phyloP scores from a whole-genome alignment of 2,888 invertebrate genomes.

The Allophyes oxyacanthae region DNA sequence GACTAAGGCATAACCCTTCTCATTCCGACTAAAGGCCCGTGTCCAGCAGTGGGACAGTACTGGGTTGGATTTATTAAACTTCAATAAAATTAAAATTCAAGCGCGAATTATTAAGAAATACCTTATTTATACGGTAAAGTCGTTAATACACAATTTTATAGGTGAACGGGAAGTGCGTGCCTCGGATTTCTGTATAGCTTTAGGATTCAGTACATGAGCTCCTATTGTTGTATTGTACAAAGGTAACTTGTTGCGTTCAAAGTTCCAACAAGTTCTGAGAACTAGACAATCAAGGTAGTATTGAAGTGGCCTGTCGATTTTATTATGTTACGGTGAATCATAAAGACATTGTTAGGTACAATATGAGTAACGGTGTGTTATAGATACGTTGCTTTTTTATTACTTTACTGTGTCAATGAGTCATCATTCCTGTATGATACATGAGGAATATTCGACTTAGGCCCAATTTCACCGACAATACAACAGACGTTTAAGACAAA shows the following conservation, averaged over 20 bases:
- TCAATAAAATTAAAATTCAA: neutral
- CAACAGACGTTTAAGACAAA: too few species aligned
- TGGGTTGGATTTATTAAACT: too few species aligned
- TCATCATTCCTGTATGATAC: too few species aligned
- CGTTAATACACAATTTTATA: conserved; percentile 20
- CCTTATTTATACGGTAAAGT: conserved; percentile 1
- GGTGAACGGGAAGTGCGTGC: conserved; percentile 35
- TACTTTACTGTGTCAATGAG: too few species aligned
- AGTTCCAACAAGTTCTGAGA: conserved; percentile 28
- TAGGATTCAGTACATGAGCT: conserved; percentile 37
- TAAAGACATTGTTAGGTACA: neutral
- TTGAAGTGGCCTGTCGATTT: conserved; percentile 7
- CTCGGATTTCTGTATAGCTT: conserved; percentile 27
- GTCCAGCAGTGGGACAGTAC: too few species aligned
- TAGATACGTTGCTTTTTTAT: too few species aligned
- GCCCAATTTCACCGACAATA: too few species aligned
- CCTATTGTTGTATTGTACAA: conserved; percentile 49
- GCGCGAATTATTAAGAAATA: neutral
- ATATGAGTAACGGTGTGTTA: too few species aligned
- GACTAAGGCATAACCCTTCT: too few species aligned
- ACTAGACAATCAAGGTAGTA: conserved; percentile 26
- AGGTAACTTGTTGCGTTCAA: conserved; percentile 49
- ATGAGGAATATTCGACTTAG: too few species aligned
- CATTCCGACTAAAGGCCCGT: too few species aligned
- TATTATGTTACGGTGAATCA: conserved; percentile 7